phyloP scores from a whole-genome alignment of 2,113 vertebrate species.

The Oophaga pumilio region DNA sequence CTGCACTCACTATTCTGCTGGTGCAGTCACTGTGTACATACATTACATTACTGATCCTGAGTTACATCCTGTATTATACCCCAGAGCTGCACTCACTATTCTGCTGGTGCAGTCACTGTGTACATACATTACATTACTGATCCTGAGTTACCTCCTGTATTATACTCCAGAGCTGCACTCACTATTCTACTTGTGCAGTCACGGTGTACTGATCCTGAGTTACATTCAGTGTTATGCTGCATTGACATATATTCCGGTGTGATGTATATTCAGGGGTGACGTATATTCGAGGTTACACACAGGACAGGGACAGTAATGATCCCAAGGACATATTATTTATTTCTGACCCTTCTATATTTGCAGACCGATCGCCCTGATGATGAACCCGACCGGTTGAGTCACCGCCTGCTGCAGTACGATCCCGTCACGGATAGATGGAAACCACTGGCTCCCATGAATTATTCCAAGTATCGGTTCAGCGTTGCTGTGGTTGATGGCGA shows the following conservation, averaged over 20 bases:
- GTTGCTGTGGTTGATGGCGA: constrained; percentile 83
- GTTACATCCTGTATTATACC: not conserved
- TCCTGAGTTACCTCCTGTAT: too few species aligned
- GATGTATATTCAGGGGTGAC: too few species aligned
- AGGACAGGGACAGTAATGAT: too few species aligned
- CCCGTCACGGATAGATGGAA: constrained; percentile 87
- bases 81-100: not conserved
- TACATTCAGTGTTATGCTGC: too few species aligned
- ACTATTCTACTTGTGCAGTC: too few species aligned
- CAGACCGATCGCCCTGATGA: constrained; percentile 90
- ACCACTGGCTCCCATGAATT: constrained; percentile 85
- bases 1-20: too few species aligned
- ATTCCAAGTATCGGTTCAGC: constrained; percentile 92
- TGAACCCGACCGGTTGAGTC: constrained; percentile 93
- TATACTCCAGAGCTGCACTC: too few species aligned
- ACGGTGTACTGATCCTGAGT: too few species aligned
- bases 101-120: not conserved
- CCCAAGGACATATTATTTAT: too few species aligned
- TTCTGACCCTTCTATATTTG: constrained; percentile 66
- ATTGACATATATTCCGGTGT: too few species aligned
- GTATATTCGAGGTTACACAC: too few species aligned
- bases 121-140: not conserved
- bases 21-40: not conserved
- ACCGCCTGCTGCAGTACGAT: constrained; percentile 86
- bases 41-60: not conserved